These are phyloP conservation scores for Drosophila atripex DNA, from an alignment of 2,888 invertebrate species.

Conservation along the genomic window DNA sequence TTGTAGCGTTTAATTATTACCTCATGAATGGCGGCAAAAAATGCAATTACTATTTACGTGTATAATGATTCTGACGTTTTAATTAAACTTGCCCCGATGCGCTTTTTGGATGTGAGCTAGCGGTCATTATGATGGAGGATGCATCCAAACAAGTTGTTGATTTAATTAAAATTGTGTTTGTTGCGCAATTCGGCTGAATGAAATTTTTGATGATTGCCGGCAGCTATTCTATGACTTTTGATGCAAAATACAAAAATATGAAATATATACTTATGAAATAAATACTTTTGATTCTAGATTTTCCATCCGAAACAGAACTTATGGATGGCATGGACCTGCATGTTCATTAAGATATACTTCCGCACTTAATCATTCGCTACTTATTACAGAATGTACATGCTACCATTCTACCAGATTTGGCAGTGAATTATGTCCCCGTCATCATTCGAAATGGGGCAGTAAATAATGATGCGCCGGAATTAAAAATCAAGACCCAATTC, in stretches of 20 bases:
- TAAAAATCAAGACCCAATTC: slow-evolving; percentile 2
- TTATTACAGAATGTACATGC: neutral
- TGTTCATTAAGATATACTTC: neutral
- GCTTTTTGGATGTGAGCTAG: slow-evolving; percentile 18
- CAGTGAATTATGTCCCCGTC: slow-evolving; percentile 1
- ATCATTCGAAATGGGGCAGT: neutral
- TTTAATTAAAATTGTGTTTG: slow-evolving; percentile 42
- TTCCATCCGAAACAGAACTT: neutral
- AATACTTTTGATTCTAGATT: neutral
- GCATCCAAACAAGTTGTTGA: slow-evolving; percentile 29
- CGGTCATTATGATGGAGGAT: slow-evolving; percentile 31
- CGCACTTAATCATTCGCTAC: neutral
- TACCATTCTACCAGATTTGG: neutral
- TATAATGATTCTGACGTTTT: slow-evolving; percentile 58
- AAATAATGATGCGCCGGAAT: slow-evolving; percentile 5
- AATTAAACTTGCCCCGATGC: slow-evolving; percentile 51
- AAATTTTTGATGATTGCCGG: slow-evolving; percentile 11
- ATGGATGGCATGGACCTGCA: neutral
- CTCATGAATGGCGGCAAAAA: slow-evolving; percentile 27
- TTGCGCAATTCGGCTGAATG: slow-evolving; percentile 29
- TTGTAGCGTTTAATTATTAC: slow-evolving; percentile 43
- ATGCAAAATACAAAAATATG: neutral
- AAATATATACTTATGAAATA: no score
- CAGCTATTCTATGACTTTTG: slow-evolving; percentile 8
- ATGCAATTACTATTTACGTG: slow-evolving; percentile 51